phyloP scores from a whole-genome alignment of 2,888 invertebrate species.

The Mystacides longicornis region DNA sequence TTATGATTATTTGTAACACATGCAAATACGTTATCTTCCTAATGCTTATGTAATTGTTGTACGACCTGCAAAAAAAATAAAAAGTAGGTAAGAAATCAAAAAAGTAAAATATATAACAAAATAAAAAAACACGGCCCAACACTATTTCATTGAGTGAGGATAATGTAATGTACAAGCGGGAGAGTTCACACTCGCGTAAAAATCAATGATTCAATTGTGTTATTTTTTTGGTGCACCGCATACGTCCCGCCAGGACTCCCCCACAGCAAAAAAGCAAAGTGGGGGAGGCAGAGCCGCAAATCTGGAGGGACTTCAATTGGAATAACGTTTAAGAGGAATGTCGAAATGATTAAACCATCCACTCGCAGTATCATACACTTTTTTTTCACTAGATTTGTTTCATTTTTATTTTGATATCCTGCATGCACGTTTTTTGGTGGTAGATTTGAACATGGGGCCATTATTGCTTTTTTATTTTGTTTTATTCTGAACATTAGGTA shows the following conservation, averaged over 20 bases:
- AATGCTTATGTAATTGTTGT: too few species aligned
- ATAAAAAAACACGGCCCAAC: too few species aligned
- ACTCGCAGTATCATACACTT: background rate
- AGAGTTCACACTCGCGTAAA: constrained; percentile 26
- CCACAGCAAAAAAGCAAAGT: background rate
- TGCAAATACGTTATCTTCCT: too few species aligned
- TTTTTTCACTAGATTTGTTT: background rate
- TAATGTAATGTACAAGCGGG: constrained; percentile 10
- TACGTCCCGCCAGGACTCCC: constrained; percentile 16
- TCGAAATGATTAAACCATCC: background rate
- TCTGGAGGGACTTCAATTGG: constrained; percentile 7
- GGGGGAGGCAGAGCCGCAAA: constrained; percentile 10
- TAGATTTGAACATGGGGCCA: too few species aligned
- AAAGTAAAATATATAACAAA: too few species aligned
- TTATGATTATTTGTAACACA: too few species aligned
- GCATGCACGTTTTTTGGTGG: background rate
- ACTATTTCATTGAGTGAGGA: background rate
- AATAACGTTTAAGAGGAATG: constrained; percentile 5
- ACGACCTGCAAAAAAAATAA: too few species aligned
- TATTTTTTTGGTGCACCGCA: constrained; percentile 24
- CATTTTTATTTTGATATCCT: background rate
- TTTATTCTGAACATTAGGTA: too few species aligned
- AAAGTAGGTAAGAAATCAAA: too few species aligned
- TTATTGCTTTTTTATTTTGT: background rate
- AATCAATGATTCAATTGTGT: constrained; percentile 27